phyloP scores from a whole-genome alignment of 2,797 vertebrate genomes.

The Myotis planiceps region DNA sequence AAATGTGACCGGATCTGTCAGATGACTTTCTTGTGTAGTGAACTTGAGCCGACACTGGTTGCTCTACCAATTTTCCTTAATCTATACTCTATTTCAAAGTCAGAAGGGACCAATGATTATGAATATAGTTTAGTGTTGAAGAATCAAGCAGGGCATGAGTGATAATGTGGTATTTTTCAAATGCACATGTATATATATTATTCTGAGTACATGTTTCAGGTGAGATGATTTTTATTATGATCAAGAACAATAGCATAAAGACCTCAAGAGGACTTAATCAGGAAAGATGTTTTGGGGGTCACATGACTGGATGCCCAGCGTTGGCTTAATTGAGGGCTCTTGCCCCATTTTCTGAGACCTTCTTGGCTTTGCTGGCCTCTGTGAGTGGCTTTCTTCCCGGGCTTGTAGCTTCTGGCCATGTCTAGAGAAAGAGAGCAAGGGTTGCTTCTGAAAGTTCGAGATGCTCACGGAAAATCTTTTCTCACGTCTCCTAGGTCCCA shows the following conservation, averaged over 20 bases:
- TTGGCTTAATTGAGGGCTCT: not conserved
- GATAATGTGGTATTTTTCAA: not conserved
- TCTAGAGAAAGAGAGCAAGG: not conserved
- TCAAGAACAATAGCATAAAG: not conserved
- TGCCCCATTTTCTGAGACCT: not conserved
- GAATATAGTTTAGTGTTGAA: not conserved
- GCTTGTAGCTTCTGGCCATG: not conserved
- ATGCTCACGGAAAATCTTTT: not conserved
- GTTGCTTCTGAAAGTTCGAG: not conserved
- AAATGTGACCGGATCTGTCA: not conserved
- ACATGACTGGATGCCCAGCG: not conserved
- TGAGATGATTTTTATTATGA: not conserved
- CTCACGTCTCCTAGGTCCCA: not conserved
- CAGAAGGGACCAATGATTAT: not conserved
- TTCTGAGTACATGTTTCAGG: not conserved
- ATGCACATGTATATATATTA: not conserved
- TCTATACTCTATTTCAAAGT: not conserved
- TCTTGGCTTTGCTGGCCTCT: not conserved
- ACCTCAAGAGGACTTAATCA: not conserved
- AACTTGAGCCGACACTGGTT: not conserved
- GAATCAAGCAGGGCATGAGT: not conserved
- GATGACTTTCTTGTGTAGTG: not conserved
- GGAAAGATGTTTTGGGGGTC: not conserved
- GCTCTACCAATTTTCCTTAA: not conserved
- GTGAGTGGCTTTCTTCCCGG: not conserved